These are phyloP conservation scores for Carterocephalus palaemon DNA, from an alignment of 2,888 invertebrate species.

Conservation along the genomic window DNA sequence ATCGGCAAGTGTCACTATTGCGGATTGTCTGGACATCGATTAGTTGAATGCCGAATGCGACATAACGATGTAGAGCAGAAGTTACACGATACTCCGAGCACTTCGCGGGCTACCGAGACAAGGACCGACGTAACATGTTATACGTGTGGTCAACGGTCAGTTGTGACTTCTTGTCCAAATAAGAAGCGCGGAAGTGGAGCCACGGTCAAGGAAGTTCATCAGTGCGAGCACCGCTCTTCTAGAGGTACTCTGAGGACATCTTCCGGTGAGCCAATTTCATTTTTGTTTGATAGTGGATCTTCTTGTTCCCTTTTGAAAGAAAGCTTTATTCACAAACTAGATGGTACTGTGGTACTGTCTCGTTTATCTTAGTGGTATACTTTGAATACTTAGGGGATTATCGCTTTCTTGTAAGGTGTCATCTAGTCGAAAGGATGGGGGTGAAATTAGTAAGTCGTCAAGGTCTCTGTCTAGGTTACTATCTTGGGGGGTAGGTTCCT, in stretches of 20 bases:
- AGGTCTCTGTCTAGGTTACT: no score
- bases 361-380: constrained; percentile 33
- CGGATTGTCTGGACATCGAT: constrained; percentile 22
- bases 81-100: neutral
- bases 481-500: constrained; percentile 26
- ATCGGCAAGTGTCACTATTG: constrained; percentile 26
- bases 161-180: neutral
- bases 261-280: constrained; percentile 29
- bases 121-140: neutral
- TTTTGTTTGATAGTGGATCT: constrained; percentile 33
- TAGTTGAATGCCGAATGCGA: constrained; percentile 17
- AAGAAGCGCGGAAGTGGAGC: constrained; percentile 3
- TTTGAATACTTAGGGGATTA: no score
- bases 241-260: constrained; percentile 26
- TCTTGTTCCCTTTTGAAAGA: constrained; percentile 17
- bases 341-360: constrained; percentile 27
- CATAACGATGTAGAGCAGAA: neutral
- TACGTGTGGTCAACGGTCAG: constrained; percentile 19
- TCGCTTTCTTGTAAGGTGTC: no score
- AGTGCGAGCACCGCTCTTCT: constrained; percentile 17
- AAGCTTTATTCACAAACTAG: constrained; percentile 17
- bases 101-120: neutral
- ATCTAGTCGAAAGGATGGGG: no score
- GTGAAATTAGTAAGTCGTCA: no score
- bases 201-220: constrained; percentile 12